phyloP scores from a whole-genome alignment of 2,797 vertebrate species.

The Rhyacichthys aspro region DNA sequence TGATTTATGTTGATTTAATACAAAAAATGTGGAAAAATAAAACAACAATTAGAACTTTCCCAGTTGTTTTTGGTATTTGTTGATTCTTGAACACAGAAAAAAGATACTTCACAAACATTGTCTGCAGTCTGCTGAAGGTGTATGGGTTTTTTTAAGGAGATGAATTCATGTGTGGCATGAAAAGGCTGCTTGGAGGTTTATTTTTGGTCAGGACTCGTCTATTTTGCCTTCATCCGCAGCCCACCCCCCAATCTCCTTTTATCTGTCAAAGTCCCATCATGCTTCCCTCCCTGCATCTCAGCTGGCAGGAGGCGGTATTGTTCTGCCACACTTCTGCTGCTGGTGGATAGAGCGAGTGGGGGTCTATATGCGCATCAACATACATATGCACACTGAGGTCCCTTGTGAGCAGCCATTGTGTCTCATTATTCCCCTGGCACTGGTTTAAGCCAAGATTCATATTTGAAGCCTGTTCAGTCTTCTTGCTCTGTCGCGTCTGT shows the following conservation, averaged over 20 bases:
- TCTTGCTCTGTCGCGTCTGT: slow-evolving; percentile 17
- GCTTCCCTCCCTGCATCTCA: slow-evolving; percentile 32
- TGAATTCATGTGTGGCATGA: slow-evolving; percentile 1
- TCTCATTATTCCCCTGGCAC: slow-evolving; percentile 64
- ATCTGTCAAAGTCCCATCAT: not conserved
- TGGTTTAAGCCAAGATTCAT: slow-evolving; percentile 60
- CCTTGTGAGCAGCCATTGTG: slow-evolving; percentile 57
- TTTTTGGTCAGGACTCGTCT: slow-evolving; percentile 52
- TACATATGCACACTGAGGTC: slow-evolving; percentile 30
- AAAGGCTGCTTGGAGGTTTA: slow-evolving; percentile 38
- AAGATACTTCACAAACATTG: not conserved
- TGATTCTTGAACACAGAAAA: not conserved
- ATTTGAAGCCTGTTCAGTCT: slow-evolving; percentile 31
- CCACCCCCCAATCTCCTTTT: slow-evolving; percentile 4
- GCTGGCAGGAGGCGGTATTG: slow-evolving; percentile 65
- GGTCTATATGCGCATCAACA: slow-evolving; percentile 15
- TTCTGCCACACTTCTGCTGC: slow-evolving; percentile 66
- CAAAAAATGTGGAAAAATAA: no score
- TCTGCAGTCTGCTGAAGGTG: not conserved
- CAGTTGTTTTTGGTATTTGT: not conserved
- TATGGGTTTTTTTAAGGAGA: slow-evolving; percentile 18
- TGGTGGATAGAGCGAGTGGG: slow-evolving; percentile 18
- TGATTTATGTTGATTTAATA: no score
- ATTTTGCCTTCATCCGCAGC: slow-evolving; percentile 22
- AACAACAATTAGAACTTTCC: no score